phyloP scores from a whole-genome alignment of 2,797 vertebrate genomes.

The Mormyrus proboscirostris region DNA sequence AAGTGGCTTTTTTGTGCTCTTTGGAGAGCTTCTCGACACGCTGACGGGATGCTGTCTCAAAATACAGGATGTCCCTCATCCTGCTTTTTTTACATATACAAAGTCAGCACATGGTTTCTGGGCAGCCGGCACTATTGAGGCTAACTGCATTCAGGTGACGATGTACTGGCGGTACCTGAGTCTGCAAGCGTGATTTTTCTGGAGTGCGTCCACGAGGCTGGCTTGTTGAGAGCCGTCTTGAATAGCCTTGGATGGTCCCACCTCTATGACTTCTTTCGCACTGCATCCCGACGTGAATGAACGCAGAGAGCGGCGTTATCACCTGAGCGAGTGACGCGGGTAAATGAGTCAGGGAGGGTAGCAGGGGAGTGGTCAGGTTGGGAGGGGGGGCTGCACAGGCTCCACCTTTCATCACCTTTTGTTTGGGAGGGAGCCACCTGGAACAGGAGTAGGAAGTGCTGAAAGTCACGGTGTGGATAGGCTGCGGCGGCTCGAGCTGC shows the following conservation, averaged over 20 bases:
- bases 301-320: not conserved
- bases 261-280: not conserved
- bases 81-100: not conserved
- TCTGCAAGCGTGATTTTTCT: not conserved
- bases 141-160: not conserved
- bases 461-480: not conserved
- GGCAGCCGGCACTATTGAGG: not conserved
- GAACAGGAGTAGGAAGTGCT: not conserved
- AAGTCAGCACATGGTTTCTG: not conserved
- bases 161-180: not conserved
- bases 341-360: not conserved
- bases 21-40: not conserved
- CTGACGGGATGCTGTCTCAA: not conserved
- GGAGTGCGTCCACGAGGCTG: not conserved
- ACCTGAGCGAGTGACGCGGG: not conserved
- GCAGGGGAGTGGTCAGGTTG: not conserved
- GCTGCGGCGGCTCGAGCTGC: not conserved
- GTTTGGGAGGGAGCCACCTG: slow-evolving; percentile 3
- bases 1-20: not conserved
- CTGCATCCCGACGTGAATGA: not conserved
- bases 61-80: not conserved
- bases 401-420: slow-evolving; percentile 11
- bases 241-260: not conserved
- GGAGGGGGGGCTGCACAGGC: not conserved
- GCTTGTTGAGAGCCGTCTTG: not conserved